Conservation (phyloP, 2,888 invertebrate species). For the Pardosa pseudoannulata region DNA sequence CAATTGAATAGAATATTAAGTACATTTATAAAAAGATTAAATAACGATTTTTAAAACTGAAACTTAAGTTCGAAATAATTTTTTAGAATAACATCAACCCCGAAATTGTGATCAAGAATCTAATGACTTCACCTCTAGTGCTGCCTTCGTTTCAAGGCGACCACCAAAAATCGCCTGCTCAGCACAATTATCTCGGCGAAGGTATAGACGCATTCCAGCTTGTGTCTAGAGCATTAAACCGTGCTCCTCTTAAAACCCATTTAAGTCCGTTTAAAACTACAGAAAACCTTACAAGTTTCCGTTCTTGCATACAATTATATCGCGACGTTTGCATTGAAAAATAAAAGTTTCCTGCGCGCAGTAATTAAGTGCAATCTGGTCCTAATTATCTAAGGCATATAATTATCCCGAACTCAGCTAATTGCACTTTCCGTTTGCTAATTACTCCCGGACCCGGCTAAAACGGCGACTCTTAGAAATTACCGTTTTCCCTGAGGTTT, state of each 20-base stretch:
- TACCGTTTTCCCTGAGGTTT: conserved; percentile 44
- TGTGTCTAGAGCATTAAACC: not conserved
- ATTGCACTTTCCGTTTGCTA: conserved; percentile 67
- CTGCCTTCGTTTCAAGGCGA: no score
- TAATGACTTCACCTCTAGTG: no score
- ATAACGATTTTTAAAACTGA: no score
- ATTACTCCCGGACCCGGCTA: conserved; percentile 39
- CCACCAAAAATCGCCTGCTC: no score
- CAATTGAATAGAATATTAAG: no score
- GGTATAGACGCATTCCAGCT: no score
- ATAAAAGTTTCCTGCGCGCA: conserved; percentile 42
- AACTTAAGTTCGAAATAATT: no score
- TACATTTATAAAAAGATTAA: no score
- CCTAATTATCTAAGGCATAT: conserved; percentile 67
- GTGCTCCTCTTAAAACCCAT: conserved; percentile 34
- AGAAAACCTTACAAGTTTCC: conserved; percentile 28
- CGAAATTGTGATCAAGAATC: no score
- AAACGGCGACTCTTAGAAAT: conserved; percentile 30
- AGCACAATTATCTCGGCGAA: no score
- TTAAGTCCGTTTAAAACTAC: conserved; percentile 29
- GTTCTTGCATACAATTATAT: conserved; percentile 49
- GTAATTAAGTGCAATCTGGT: conserved; percentile 69
- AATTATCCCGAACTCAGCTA: conserved; percentile 62
- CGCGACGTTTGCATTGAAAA: conserved; percentile 24
- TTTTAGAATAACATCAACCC: no score